Evolutionary conservation across 2,113 vertebrate species (phyloP), one percentile per base, ranked within the genome.

Genomic region (Tor tambroides): DNA sequence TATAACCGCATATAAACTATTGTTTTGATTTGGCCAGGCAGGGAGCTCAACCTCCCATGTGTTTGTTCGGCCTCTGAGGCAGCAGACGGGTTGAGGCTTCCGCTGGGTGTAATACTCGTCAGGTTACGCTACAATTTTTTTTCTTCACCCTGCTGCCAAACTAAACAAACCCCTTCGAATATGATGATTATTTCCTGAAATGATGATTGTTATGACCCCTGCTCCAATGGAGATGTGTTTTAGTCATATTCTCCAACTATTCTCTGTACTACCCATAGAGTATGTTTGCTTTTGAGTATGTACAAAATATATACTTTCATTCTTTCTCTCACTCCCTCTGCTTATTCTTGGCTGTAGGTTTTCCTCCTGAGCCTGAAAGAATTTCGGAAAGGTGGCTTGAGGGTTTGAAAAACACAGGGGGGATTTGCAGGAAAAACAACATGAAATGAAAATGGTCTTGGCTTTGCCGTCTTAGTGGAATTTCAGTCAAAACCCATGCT

Each of bases 401-500:
- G 89, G 92, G 88, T 91, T 93, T 93, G 83, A 90, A 91, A 91
- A 93, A 92, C 83, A 91, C 41, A 71, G 51, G 88, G 89, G 84
- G 87, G 90, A 90, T 93, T 91, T 87, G 54, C 38, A 86, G 38
- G 15, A 85, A 86, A 86, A 87, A 91, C 63, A 90, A 79, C 41
- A 89, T 85, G 85, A 87, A 88, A 90, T 65, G 72, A 89, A 89
- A 91, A 90, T 87, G 72, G 69, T 81, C 74, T 88, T 87, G 75
- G 72, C 80, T 87, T 85, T 89, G 61, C 82, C 85, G 59, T 83
- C 81, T 28, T 86, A 80, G 80, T 83, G 72, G 19, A 91, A 87
- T 90, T 84, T 84, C 76, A 54, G 82, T 78, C 30, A 79, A 84
- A 81, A 86, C 74, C 83, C 85, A 32, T 43, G 71, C 80, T 78